These are phyloP conservation scores for Notiomystis cincta DNA, from an alignment of 2,113 vertebrate genomes.

Conservation along the genomic window DNA sequence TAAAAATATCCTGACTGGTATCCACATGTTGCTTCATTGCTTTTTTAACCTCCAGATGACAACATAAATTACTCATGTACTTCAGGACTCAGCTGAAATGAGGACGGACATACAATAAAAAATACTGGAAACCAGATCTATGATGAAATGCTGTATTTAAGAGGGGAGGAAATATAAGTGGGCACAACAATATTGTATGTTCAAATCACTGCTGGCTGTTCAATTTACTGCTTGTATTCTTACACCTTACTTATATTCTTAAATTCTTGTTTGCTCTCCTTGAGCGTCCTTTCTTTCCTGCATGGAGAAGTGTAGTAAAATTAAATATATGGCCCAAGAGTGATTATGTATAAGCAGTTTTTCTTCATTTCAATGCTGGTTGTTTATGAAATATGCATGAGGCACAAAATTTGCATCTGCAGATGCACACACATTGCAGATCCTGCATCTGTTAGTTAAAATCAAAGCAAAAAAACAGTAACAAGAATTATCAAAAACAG, in stretches of 20 bases:
- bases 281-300: not conserved
- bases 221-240: not conserved
- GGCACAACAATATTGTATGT: not conserved
- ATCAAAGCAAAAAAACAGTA: not conserved
- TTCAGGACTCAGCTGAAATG: not conserved
- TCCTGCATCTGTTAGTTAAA: conserved; percentile 8
- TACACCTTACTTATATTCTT: not conserved
- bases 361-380: conserved; percentile 2
- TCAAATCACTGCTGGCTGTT: not conserved
- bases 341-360: conserved; percentile 1
- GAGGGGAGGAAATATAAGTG: not conserved
- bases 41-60: not conserved
- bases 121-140: not conserved
- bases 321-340: not conserved
- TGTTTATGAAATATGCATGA: conserved; percentile 48
- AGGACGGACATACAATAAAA: no score
- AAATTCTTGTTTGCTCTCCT: not conserved
- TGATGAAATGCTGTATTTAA: not conserved
- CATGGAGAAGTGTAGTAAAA: not conserved
- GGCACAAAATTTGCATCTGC: not conserved
- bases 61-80: not conserved
- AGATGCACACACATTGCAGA: not conserved
- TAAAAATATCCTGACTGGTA: not conserved
- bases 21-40: not conserved
- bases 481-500: not conserved